Evolutionary conservation across 2,113 vertebrate species (phyloP), one percentile per base, ranked within the genome.

Genomic region (Lontra canadensis): DNA sequence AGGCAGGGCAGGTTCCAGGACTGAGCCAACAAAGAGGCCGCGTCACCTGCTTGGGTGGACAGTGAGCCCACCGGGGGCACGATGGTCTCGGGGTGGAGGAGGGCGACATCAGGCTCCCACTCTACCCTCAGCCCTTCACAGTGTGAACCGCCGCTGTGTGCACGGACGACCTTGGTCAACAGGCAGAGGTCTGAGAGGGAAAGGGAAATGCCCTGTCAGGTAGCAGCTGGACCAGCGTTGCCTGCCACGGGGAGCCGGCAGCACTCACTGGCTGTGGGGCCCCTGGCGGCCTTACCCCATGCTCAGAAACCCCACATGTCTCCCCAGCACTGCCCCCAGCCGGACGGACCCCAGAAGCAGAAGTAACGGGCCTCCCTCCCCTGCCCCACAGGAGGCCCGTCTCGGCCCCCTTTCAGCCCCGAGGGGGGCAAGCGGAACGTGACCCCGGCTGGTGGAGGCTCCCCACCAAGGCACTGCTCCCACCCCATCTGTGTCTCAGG

Each of bases 371-470:
- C 61, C 2, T 26, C 25, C 49, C 67, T 23, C 11, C 26, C 67
- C 69, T 9, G 17, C 47, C 17, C 67, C 47, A 29, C 65, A 18
- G 47, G 13, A 1, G 23, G 47, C 5, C 26, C 63, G 14, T 65
- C 42, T 6, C 2, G 14, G 63, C 42, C 34, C 34, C n/a, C 85
- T 55, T 25, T 13, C 25, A 15, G 67, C 25, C 85, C 25, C 3
- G 25, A 17, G 25, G 34, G 7, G n/a, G 26, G 7, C 0, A 0
- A 57, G 36, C 11, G 14, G 36, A 29, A 11, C 6, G 21, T 7
- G 36, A 52, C 26, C n/a, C 42, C 0, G 0, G 67, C 17, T 49
- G 57, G 4, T 12, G 20, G 20, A 39, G 67, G n/a, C n/a, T 12
- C 10, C 69, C 69, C 21, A 71, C n/a, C 36, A 12, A 42, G 69